phyloP scores from a whole-genome alignment of 2,888 invertebrate genomes.

The Leucozona laternaria region DNA sequence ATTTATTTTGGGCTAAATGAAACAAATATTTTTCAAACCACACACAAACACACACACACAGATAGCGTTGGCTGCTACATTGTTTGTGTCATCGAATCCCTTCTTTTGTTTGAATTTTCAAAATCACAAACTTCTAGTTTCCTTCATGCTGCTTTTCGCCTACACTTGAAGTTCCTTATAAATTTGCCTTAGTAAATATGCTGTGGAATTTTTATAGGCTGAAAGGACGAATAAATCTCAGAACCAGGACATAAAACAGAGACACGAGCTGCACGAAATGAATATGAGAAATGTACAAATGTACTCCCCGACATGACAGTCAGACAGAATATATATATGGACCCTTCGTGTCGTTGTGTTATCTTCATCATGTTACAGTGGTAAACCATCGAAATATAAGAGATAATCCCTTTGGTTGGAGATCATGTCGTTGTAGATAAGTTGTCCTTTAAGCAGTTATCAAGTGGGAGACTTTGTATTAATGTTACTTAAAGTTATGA shows the following conservation, averaged over 20 bases:
- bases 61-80: slow-evolving; percentile 9
- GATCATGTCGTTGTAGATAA: slow-evolving; percentile 67
- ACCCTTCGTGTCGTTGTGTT: slow-evolving; percentile 22
- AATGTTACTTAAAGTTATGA: slow-evolving; percentile 16
- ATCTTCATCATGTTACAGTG: slow-evolving; percentile 65
- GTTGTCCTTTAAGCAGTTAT: slow-evolving; percentile 64
- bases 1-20: slow-evolving; percentile 43
- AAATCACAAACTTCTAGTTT: slow-evolving; percentile 50
- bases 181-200: slow-evolving; percentile 37
- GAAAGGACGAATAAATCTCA: slow-evolving; percentile 64
- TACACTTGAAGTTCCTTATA: slow-evolving; percentile 26
- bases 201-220: slow-evolving; percentile 17
- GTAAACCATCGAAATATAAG: slow-evolving; percentile 65
- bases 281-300: slow-evolving; percentile 62
- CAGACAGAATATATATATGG: neutral
- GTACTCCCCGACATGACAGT: slow-evolving; percentile 27
- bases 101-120: slow-evolving; percentile 56
- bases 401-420: slow-evolving; percentile 67
- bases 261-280: slow-evolving; percentile 29
- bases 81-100: slow-evolving; percentile 30
- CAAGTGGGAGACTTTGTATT: slow-evolving; percentile 3
- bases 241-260: slow-evolving; percentile 35
- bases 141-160: slow-evolving; percentile 5
- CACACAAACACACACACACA: slow-evolving; percentile 17
- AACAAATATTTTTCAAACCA: slow-evolving; percentile 36